phyloP scores from a whole-genome alignment of 2,888 invertebrate genomes.

The Heliconius ismenius region DNA sequence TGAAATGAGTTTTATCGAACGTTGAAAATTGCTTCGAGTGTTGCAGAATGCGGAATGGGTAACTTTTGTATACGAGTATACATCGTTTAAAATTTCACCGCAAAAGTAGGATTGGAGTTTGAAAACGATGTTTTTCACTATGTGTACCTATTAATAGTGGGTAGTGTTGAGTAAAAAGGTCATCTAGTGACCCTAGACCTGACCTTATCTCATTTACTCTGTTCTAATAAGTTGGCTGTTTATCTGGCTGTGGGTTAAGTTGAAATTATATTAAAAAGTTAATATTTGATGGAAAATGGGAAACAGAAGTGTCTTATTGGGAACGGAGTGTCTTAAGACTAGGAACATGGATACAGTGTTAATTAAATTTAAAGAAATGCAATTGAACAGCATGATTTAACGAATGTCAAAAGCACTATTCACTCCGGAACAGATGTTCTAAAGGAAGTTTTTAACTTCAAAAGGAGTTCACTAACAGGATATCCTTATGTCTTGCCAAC shows the following conservation, averaged over 20 bases:
- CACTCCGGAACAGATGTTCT: not conserved
- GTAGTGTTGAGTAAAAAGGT: not conserved
- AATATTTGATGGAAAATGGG: too few relatives aligned
- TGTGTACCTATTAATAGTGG: not conserved
- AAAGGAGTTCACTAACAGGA: conserved; percentile 13
- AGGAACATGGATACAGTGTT: not conserved
- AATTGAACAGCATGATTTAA: not conserved
- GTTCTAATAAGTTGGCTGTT: not conserved
- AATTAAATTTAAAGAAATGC: too few relatives aligned
- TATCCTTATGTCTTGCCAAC: not conserved
- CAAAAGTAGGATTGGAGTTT: conserved; percentile 8
- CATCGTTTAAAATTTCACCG: conserved; percentile 8
- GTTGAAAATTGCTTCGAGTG: conserved; percentile 25
- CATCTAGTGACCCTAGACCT: not conserved
- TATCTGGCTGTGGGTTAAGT: too few relatives aligned
- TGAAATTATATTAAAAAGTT: too few relatives aligned
- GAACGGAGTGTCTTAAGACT: not conserved
- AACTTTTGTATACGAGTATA: conserved; percentile 16
- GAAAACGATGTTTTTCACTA: not conserved
- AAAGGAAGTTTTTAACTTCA: conserved; percentile 8
- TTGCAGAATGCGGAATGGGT: conserved; percentile 3
- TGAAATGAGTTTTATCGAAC: conserved; percentile 21
- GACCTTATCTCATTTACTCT: not conserved
- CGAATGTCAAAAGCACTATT: not conserved
- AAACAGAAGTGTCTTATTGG: too few relatives aligned